phyloP scores from a whole-genome alignment of 2,113 vertebrate species.

The Empidonax alnorum region DNA sequence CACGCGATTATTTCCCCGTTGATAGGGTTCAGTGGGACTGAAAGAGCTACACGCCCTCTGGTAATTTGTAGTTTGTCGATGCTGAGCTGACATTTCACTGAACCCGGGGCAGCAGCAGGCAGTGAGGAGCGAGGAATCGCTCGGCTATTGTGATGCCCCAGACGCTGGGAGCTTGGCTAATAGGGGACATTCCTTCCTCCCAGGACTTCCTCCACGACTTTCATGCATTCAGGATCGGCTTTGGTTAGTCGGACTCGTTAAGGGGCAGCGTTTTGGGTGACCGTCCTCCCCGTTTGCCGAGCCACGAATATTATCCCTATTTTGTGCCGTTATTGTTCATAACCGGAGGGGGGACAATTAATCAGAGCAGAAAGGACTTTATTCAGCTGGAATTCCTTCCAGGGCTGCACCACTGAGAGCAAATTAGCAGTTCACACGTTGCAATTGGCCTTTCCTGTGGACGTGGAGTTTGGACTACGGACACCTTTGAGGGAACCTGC shows the following conservation, averaged over 20 bases:
- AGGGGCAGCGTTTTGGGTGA: not conserved
- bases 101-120: constrained; percentile 67
- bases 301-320: not conserved
- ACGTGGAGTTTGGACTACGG: not conserved
- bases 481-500: not conserved
- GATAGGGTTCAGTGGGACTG: constrained; percentile 63
- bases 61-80: constrained; percentile 55
- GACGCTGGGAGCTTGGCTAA: constrained; percentile 45
- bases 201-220: constrained; percentile 19
- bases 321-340: not conserved
- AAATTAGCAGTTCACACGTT: not conserved
- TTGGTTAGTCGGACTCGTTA: not conserved
- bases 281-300: not conserved
- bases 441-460: not conserved
- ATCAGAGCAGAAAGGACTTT: constrained; percentile 40
- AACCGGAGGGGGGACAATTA: not conserved
- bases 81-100: constrained; percentile 66
- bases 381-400: constrained; percentile 3
- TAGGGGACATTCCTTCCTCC: constrained; percentile 59
- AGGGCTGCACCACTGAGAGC: not conserved
- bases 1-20: constrained; percentile 25
- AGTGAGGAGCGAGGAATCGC: constrained; percentile 35
- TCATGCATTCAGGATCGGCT: not conserved
- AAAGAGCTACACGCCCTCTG: constrained; percentile 55
- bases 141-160: constrained; percentile 8